Evolutionary conservation across 2,113 vertebrate genomes (phyloP).

Genomic region (Marmota monax): DNA sequence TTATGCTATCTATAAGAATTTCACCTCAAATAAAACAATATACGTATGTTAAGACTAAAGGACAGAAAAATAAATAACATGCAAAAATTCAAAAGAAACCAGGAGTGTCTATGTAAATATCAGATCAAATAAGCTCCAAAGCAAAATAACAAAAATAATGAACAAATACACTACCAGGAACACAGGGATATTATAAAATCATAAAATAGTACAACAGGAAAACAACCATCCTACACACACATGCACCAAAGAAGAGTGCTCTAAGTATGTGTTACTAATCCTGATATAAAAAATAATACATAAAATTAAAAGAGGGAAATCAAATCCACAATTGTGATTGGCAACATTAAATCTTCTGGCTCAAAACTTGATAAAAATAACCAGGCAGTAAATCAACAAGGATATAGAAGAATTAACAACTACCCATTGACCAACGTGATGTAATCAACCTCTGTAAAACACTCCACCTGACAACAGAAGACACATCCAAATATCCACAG

Average conservation of each 20-base stretch:
- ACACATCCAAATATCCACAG: neutral
- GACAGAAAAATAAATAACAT: neutral
- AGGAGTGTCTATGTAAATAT: neutral
- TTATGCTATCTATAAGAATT: neutral
- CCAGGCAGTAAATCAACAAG: neutral
- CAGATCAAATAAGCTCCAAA: neutral
- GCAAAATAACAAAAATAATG: neutral
- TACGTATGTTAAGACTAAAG: neutral
- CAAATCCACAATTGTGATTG: neutral
- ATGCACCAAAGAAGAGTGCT: neutral
- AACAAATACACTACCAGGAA: neutral
- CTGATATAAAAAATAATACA: neutral
- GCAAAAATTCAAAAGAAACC: neutral
- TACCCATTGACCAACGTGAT: neutral
- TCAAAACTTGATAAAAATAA: neutral
- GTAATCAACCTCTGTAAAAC: neutral
- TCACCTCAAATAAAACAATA: neutral
- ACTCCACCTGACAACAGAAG: neutral
- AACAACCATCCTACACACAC: neutral
- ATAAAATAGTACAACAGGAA: neutral
- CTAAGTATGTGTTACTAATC: neutral
- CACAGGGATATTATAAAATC: neutral
- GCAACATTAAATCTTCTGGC: neutral
- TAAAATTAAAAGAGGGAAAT: neutral
- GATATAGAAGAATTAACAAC: neutral